These are phyloP conservation scores for Octodonta nipae DNA, from an alignment of 2,888 invertebrate species.

Conservation along the genomic window DNA sequence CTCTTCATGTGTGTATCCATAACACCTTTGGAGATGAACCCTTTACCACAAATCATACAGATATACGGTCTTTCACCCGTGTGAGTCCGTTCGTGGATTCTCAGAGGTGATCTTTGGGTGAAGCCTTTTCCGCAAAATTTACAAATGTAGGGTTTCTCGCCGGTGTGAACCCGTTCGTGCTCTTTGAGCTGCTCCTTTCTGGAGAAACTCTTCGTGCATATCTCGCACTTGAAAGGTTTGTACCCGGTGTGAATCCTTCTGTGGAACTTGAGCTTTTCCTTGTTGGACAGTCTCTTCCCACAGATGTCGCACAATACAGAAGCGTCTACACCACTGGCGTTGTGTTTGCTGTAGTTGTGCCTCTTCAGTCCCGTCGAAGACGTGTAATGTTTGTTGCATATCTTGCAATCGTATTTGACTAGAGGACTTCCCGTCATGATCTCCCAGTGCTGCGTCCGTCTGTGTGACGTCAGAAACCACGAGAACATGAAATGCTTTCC, in stretches of 20 bases:
- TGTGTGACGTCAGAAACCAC: slow-evolving; percentile 42
- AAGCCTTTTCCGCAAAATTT: slow-evolving; percentile 48
- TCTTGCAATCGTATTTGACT: slow-evolving; percentile 31
- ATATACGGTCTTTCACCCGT: slow-evolving; percentile 45
- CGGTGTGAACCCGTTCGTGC: slow-evolving; percentile 47
- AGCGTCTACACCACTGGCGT: slow-evolving; percentile 25
- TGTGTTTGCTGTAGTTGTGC: slow-evolving; percentile 34
- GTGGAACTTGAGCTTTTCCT: slow-evolving; percentile 41
- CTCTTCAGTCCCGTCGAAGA: slow-evolving; percentile 26
- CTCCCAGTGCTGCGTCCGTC: slow-evolving; percentile 39
- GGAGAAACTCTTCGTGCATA: slow-evolving; percentile 42
- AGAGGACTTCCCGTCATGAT: slow-evolving; percentile 31
- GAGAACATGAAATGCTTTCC: slow-evolving; percentile 41
- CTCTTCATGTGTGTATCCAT: slow-evolving; percentile 28
- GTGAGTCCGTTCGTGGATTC: slow-evolving; percentile 48
- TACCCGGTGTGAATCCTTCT: slow-evolving; percentile 41
- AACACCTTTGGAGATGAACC: slow-evolving; percentile 34
- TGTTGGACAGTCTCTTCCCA: slow-evolving; percentile 40
- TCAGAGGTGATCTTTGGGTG: slow-evolving; percentile 45
- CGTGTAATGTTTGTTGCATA: slow-evolving; percentile 32
- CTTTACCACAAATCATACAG: slow-evolving; percentile 43
- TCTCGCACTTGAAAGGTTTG: slow-evolving; percentile 34
- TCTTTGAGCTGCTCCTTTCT: slow-evolving; percentile 45
- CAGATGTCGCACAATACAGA: slow-evolving; percentile 44
- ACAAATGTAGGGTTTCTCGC: slow-evolving; percentile 48